These are phyloP conservation scores for Prietella phreatophila DNA, from an alignment of 2,113 vertebrate species.

Conservation along the genomic window DNA sequence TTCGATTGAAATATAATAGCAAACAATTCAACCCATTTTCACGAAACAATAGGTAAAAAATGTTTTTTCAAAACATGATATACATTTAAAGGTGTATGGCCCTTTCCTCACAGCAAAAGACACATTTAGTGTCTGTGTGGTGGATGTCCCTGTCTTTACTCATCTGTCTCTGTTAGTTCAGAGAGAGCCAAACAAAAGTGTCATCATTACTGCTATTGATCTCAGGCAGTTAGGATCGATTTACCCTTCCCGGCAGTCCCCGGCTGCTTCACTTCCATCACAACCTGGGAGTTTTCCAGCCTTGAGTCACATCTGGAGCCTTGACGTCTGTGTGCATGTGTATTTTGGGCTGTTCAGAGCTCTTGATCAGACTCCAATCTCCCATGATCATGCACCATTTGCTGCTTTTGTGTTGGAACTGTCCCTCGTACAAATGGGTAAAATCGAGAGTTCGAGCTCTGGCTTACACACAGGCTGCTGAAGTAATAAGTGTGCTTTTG, in stretches of 20 bases:
- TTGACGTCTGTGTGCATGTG: slow-evolving; percentile 10
- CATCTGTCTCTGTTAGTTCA: neutral
- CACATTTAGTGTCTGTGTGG: slow-evolving; percentile 6
- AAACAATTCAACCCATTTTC: neutral
- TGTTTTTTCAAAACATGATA: neutral
- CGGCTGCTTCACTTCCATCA: slow-evolving; percentile 55
- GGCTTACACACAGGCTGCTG: slow-evolving; percentile 22
- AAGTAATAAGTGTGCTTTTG: slow-evolving; percentile 43
- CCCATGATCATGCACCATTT: slow-evolving; percentile 2
- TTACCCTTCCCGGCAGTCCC: slow-evolving; percentile 49
- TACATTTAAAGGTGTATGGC: neutral
- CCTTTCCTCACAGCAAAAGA: neutral
- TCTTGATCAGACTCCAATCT: slow-evolving; percentile 17
- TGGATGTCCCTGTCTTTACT: slow-evolving; percentile 23
- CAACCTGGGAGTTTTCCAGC: slow-evolving; percentile 36
- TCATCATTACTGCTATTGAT: slow-evolving; percentile 66
- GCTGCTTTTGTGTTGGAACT: neutral
- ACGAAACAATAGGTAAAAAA: neutral
- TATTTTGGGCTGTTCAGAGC: slow-evolving; percentile 26
- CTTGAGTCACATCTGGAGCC: slow-evolving; percentile 41
- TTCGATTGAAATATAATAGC: no score
- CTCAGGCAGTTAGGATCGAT: slow-evolving; percentile 60
- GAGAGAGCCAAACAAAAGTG: neutral
- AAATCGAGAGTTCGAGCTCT: slow-evolving; percentile 23
- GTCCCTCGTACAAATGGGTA: neutral